These are phyloP conservation scores for Hylia prasina DNA, from an alignment of 2,113 vertebrate species.

Conservation along the genomic window DNA sequence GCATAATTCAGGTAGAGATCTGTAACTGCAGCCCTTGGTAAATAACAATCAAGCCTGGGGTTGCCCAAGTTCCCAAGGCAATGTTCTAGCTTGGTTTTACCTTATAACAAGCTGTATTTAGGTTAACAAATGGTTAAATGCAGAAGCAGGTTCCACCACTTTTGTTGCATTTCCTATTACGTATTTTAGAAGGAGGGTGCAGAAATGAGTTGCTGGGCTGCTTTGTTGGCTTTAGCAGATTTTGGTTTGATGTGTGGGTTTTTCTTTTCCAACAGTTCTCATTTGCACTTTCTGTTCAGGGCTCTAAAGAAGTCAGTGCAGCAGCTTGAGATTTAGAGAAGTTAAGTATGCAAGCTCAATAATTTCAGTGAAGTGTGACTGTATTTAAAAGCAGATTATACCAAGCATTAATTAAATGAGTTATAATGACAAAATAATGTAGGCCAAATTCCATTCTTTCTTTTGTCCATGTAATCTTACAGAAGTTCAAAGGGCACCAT, in stretches of 20 bases:
- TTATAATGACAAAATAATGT: background rate
- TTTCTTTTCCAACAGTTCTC: background rate
- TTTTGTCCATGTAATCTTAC: background rate
- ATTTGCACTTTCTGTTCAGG: background rate
- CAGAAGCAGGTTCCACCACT: background rate
- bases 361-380: background rate
- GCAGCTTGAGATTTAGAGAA: background rate
- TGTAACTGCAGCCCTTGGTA: background rate
- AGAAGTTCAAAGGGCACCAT: background rate
- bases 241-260: rapidly evolving
- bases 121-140: background rate
- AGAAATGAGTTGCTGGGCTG: background rate
- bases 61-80: background rate
- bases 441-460: background rate
- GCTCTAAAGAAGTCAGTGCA: background rate
- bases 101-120: background rate
- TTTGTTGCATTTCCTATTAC: background rate
- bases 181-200: background rate
- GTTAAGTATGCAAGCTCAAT: background rate
- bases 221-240: background rate
- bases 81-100: background rate
- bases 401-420: background rate
- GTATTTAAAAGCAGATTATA: background rate
- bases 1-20: background rate
- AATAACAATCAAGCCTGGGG: background rate